A percentile compares a stretch with the other conserved stretches of the same genome.
Evolutionary conservation across 2,888 invertebrate species (phyloP).

Genomic region (Lochmaea capreae): DNA sequence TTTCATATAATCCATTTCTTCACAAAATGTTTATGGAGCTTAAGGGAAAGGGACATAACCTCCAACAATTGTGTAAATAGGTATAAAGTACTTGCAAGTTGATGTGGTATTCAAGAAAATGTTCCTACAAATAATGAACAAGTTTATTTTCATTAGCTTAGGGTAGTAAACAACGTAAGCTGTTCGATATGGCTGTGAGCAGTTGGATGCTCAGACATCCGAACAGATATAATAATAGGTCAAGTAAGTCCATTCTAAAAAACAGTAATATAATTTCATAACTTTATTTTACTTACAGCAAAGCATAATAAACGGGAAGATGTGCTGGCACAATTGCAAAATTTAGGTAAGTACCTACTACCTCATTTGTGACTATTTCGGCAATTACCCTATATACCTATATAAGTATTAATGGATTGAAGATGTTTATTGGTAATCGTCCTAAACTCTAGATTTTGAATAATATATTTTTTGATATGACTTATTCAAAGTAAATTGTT

Average conservation of each 20-base stretch:
- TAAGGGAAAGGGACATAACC: constrained; percentile 36
- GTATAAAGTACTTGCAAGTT: constrained; percentile 18
- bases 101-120: constrained; percentile 37
- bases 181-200: constrained; percentile 66
- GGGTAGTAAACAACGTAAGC: constrained; percentile 33
- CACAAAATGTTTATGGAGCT: constrained; percentile 22
- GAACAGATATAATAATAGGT: constrained; percentile 63
- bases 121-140: constrained; percentile 38
- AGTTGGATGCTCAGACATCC: constrained; percentile 69
- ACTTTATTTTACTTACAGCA: constrained; percentile 62
- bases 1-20: constrained; percentile 13
- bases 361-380: constrained; percentile 28
- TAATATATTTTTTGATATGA: not conserved
- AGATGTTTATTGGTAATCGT: not conserved
- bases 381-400: constrained; percentile 13
- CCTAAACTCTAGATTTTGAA: no score
- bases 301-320: constrained; percentile 67
- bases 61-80: constrained; percentile 42
- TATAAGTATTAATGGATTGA: not conserved
- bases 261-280: constrained; percentile 24
- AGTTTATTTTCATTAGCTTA: constrained; percentile 41
- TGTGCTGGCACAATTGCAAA: constrained; percentile 51
- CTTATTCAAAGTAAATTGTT: not conserved
- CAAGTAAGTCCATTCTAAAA: constrained; percentile 56
- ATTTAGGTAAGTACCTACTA: constrained; percentile 50